Evolutionary conservation across 1,140 invertebrate genomes (phyloP).

Genomic region (Zaprionus ghesquierei): DNA sequence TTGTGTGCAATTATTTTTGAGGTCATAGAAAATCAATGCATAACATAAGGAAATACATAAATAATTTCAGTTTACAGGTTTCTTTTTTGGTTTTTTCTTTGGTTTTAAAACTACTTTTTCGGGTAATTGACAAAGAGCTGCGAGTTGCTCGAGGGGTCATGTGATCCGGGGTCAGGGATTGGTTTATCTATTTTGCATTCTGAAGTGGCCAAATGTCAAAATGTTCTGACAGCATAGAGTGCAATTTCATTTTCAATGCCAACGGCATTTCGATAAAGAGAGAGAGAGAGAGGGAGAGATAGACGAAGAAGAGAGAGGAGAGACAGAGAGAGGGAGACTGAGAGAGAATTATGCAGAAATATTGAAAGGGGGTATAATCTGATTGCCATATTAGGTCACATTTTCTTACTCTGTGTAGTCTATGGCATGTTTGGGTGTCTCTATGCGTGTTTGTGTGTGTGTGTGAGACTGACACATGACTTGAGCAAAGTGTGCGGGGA

Average conservation of each 20-base stretch:
- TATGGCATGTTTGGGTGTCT: conserved; percentile 16
- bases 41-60: conserved; percentile 48
- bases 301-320: not conserved
- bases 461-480: conserved; percentile 43
- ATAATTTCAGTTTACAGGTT: conserved; percentile 41
- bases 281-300: not conserved
- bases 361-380: conserved; percentile 19
- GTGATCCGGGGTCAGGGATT: not conserved
- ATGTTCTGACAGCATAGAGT: conserved; percentile 61
- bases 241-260: conserved; percentile 66
- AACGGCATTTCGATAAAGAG: conserved; percentile 5
- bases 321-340: not conserved
- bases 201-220: conserved; percentile 45
- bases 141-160: conserved; percentile 35
- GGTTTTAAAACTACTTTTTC: conserved; percentile 27
- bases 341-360: not conserved
- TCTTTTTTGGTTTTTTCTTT: conserved; percentile 7
- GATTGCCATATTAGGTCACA: conserved; percentile 61
- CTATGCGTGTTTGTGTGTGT: conserved; percentile 14
- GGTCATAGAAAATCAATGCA: conserved; percentile 46
- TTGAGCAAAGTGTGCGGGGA: conserved; percentile 15
- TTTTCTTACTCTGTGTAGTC: conserved; percentile 17
- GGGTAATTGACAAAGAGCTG: conserved; percentile 67
- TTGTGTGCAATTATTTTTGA: conserved; percentile 60
- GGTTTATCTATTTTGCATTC: conserved; percentile 40